phyloP scores from a whole-genome alignment of 2,797 vertebrate species.

The Falco cherrug region DNA sequence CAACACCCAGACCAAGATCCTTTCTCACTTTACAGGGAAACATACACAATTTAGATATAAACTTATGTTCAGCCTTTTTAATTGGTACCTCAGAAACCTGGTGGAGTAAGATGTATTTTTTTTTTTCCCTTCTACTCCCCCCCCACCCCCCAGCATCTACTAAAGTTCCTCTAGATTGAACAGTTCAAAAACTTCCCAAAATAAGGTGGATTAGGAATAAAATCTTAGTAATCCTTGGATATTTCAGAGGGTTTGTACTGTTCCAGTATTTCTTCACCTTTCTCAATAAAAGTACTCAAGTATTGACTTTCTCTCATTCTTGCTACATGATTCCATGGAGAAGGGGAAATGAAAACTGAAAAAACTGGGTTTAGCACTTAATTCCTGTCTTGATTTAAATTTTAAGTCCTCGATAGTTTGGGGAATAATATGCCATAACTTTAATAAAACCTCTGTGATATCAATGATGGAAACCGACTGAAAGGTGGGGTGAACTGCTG shows the following conservation, averaged over 20 bases:
- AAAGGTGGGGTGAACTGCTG: not conserved
- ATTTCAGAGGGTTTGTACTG: not conserved
- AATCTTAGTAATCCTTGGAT: not conserved
- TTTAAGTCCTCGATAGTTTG: not conserved
- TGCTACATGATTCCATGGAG: not conserved
- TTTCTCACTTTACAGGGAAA: not conserved
- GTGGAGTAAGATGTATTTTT: not conserved
- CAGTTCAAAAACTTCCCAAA: not conserved
- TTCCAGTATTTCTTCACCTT: not conserved
- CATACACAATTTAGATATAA: not conserved
- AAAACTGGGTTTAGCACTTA: not conserved
- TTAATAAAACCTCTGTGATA: not conserved
- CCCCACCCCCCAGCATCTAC: not conserved
- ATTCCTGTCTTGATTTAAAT: constrained; percentile 1
- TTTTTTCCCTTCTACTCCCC: not conserved
- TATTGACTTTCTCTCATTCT: not conserved
- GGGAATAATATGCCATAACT: not conserved
- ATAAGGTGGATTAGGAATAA: not conserved
- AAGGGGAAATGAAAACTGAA: constrained; percentile 11
- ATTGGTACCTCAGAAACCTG: not conserved
- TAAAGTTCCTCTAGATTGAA: not conserved
- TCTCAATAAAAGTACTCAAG: not conserved
- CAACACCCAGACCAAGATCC: not conserved
- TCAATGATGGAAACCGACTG: not conserved
- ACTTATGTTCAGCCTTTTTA: not conserved